Conservation (phyloP, 1,140 invertebrate species). For the Papilio polytes region DNA sequence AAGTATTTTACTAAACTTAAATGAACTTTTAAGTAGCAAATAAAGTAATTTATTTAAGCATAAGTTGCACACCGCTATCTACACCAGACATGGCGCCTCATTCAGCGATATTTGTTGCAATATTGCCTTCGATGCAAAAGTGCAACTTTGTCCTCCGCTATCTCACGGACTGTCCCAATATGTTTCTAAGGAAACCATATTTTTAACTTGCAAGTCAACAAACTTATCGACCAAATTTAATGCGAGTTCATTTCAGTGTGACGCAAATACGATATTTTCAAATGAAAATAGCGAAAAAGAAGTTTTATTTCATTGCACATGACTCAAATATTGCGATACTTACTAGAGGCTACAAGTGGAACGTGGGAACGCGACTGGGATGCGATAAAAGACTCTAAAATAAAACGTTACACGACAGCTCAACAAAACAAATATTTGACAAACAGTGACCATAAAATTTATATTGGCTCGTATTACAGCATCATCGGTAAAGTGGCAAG, state of each 20-base stretch:
- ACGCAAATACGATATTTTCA: conserved; percentile 63
- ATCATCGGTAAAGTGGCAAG: conserved; percentile 61
- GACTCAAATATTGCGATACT: conserved; percentile 30
- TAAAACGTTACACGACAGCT: conserved; percentile 38
- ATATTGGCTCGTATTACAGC: conserved; percentile 44
- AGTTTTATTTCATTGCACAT: conserved; percentile 41
- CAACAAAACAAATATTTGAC: conserved; percentile 41
- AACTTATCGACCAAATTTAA: conserved; percentile 63
- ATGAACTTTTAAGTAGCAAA: conserved; percentile 44
- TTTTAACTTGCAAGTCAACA: conserved; percentile 63
- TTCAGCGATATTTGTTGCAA: conserved; percentile 20
- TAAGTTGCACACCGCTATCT: conserved; percentile 12
- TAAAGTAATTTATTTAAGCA: conserved; percentile 7
- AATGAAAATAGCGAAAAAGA: conserved; percentile 42
- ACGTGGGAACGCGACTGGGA: conserved; percentile 35
- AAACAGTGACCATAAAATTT: conserved; percentile 38
- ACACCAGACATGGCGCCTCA: conserved; percentile 34
- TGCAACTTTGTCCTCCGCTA: conserved; percentile 70
- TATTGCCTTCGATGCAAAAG: conserved; percentile 37
- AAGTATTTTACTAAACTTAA: neutral
- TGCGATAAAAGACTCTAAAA: conserved; percentile 34
- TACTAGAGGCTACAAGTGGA: conserved; percentile 31
- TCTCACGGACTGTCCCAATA: conserved; percentile 44
- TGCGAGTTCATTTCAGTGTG: conserved; percentile 57
- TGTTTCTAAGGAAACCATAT: conserved; percentile 64